Base-by-base conservation (phyloP, 2,797 vertebrate genomes). In the Sciurus carolinensis region DNA sequence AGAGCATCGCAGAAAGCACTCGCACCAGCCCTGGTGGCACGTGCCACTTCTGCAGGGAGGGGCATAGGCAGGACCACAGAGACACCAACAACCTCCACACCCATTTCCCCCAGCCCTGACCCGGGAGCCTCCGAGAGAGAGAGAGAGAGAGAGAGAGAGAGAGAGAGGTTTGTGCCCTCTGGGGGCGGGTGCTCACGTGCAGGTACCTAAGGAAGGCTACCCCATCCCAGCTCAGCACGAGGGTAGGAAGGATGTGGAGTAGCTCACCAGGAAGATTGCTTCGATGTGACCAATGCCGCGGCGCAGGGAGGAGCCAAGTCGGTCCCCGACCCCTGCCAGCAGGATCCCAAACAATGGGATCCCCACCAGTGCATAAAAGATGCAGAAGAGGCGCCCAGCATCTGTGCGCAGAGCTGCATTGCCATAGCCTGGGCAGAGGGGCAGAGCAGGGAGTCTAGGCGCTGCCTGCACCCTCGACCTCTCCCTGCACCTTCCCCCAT, bases 331-430 rank as follows among this genome's bases (percentile, higher is more conserved):
- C 72, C 99, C 99, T 0, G 99, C 99, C 36, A 99, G 98, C 94
- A 99, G 98, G 66, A 99, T 99, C 91, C 99, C 99, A 79, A 99
- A 99, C 98, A 99, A 99, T 0, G 99, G 99, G 94, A 99, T 99
- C 59, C 99, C 99, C 96, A 99, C 98, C 96, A 99, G 98, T 1
- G 99, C 99, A 22, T 99, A 99, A 97, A 99, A 99, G 94, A 99
- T 99, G 67, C 99, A 99, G 98, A 99, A 99, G 90, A 99, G 95
- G 97, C 99, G 99, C 15, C 99, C 99, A 0, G 98, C 98, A 85
- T 98, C 83, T 0, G 99, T 99, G 87, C 98, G 99, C 59, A 99
- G 99, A 22, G 99, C 99, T 62, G 99, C 98, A 92, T 99, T 99
- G 84, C 99, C 99, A 86, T 99, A 99, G 33, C 99, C 99, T 99